phyloP scores from a whole-genome alignment of 1,140 invertebrate species.

The Homarus americanus region DNA sequence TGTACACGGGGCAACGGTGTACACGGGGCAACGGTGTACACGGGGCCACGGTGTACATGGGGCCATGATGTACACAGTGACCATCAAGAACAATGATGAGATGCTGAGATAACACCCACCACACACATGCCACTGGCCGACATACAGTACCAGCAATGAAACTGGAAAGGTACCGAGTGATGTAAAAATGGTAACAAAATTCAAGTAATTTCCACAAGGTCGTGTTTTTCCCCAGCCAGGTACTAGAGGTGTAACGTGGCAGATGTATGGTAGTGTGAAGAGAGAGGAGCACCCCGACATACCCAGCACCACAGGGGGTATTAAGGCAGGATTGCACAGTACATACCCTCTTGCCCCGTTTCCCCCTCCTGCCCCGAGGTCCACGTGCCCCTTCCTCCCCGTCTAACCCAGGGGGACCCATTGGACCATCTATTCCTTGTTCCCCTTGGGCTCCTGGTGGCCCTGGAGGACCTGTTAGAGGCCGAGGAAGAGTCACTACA shows the following conservation, averaged over 20 bases:
- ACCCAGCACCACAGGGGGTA: slow-evolving; percentile 11
- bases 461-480: slow-evolving; percentile 80
- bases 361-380: slow-evolving; percentile 85
- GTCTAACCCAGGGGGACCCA: slow-evolving; percentile 79
- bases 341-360: slow-evolving; percentile 84
- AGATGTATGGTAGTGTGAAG: not conserved
- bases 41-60: too few relatives aligned
- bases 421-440: slow-evolving; percentile 85
- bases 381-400: slow-evolving; percentile 87
- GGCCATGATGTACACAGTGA: not conserved
- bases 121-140: not conserved
- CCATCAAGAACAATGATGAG: not conserved
- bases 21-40: too few relatives aligned
- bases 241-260: not conserved
- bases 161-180: too few relatives aligned
- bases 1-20: too few relatives aligned
- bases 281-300: not conserved
- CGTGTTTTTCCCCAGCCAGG: too few relatives aligned
- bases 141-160: not conserved
- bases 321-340: slow-evolving; percentile 33
- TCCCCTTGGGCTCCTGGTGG: slow-evolving; percentile 84
- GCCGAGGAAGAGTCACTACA: slow-evolving; percentile 9
- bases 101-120: not conserved
- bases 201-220: too few relatives aligned
- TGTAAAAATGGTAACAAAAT: too few relatives aligned